These are phyloP conservation scores for Drosophila micromelanica DNA, from an alignment of 1,140 invertebrate species.

Conservation along the genomic window DNA sequence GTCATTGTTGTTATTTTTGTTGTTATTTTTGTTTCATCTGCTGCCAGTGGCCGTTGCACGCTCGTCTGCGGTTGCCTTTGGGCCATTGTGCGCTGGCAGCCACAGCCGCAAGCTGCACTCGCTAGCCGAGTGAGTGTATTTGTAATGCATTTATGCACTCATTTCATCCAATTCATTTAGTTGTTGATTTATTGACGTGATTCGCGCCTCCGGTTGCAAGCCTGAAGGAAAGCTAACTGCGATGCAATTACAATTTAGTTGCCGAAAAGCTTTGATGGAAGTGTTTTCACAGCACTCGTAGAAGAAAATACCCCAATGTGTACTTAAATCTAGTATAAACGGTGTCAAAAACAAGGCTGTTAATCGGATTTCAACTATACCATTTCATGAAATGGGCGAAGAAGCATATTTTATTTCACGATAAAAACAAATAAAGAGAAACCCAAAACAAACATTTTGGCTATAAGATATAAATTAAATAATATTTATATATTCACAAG, in stretches of 20 bases:
- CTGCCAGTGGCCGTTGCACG: slow-evolving; percentile 40
- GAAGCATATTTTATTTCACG: no score
- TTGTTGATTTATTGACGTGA: slow-evolving; percentile 45
- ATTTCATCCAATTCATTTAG: slow-evolving; percentile 49
- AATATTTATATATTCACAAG: no score
- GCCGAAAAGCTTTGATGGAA: slow-evolving; percentile 3
- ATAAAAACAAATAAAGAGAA: no score
- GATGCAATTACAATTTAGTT: slow-evolving; percentile 9
- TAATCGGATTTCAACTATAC: no score
- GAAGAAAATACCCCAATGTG: no score
- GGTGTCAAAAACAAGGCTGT: no score
- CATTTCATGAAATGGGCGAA: no score
- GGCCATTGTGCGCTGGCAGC: slow-evolving; percentile 49
- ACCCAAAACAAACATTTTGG: no score
- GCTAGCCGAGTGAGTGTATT: slow-evolving; percentile 35
- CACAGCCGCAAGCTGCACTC: slow-evolving; percentile 20
- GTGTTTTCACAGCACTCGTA: no score
- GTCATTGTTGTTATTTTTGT: slow-evolving; percentile 19
- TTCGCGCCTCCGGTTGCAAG: neutral
- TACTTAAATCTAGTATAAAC: no score
- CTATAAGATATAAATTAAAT: no score
- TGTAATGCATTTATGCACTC: slow-evolving; percentile 55
- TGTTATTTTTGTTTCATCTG: slow-evolving; percentile 2
- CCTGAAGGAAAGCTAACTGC: slow-evolving; percentile 3
- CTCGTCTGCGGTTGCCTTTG: slow-evolving; percentile 45